These are phyloP conservation scores for Sander vitreus DNA, from an alignment of 2,113 vertebrate genomes.

Conservation along the genomic window DNA sequence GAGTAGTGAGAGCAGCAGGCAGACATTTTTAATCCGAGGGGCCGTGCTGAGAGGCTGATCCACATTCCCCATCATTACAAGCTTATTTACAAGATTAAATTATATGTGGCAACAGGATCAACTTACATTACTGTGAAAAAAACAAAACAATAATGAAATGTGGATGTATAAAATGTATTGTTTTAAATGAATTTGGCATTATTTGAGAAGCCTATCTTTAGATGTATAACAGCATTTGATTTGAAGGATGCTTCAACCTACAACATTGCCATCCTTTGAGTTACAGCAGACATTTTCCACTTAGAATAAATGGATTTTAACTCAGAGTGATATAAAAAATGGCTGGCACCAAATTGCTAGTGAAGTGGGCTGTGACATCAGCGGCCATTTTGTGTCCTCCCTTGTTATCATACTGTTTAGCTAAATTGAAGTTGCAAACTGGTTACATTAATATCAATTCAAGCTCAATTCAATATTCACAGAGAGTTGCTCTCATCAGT, in stretches of 20 bases:
- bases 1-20: slow-evolving; percentile 61
- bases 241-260: slow-evolving; percentile 16
- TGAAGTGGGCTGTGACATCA: slow-evolving; percentile 59
- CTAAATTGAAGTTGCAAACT: slow-evolving; percentile 59
- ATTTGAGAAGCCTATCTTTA: not conserved
- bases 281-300: slow-evolving; percentile 36
- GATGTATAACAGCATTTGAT: slow-evolving; percentile 6
- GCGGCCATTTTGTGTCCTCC: slow-evolving; percentile 34
- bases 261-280: slow-evolving; percentile 2
- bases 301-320: slow-evolving; percentile 55
- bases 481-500: slow-evolving; percentile 46
- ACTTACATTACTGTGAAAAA: slow-evolving; percentile 44
- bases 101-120: slow-evolving; percentile 57
- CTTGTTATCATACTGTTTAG: slow-evolving; percentile 56
- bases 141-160: slow-evolving; percentile 19
- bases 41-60: slow-evolving; percentile 67
- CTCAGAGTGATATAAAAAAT: slow-evolving; percentile 41
- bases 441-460: slow-evolving; percentile 66
- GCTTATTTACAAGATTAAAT: slow-evolving; percentile 73
- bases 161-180: slow-evolving; percentile 7
- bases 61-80: slow-evolving; percentile 64
- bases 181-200: slow-evolving; percentile 16
- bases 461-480: slow-evolving; percentile 48
- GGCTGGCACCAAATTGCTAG: slow-evolving; percentile 38
- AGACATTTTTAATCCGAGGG: slow-evolving; percentile 60